Base-by-base conservation (phyloP, 1,140 invertebrate species). In the Bombus pascuorum region DNA sequence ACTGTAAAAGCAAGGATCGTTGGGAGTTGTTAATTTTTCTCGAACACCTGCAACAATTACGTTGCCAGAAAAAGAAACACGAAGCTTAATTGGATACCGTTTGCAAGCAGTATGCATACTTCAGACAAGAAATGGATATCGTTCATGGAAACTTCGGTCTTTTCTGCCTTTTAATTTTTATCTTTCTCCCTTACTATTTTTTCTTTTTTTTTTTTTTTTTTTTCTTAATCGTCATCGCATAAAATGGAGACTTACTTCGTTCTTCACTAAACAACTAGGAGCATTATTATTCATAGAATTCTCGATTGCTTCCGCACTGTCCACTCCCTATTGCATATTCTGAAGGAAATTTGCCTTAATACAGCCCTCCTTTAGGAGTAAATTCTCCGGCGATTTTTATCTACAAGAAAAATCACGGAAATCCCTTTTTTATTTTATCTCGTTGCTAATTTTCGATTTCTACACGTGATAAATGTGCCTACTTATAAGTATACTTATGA, bases 221-320 rank as follows among this genome's bases (percentile, higher is more conserved):
- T 78, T 73, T 72, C 78, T 72, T 37, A 82, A 82, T 66, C 65
- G 59, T 39, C 71, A 1, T 74, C 71, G 78, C 59, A 81, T 75
- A 81, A 81, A 85, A 74, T 42, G 66, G 18, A 73, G 65, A 73
- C 44, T 37, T 83, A 62, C 71, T 89, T 89, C 62, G 39, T 32
- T 86, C 44, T 32, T 9, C n/a, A 47, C 44, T 83, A 89, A 80
- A 91, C 87, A 91, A 91, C 91, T 83, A 91, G 82, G 62, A 83
- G 39, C 72, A 83, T 91, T 90, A 87, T 87, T 88, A 88, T 91
- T 92, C 85, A 90, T 86, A 87, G 86, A 92, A 70, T 87, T 90
- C 83, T 70, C 83, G 78, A 91, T 91, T 71, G 81, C 76, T 44
- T 75, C 47, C 44, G 71, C 57, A 57, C 18, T 80, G 81, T 82